Conservation (phyloP, 2,888 invertebrate genomes). For the Calameuta idolon region DNA sequence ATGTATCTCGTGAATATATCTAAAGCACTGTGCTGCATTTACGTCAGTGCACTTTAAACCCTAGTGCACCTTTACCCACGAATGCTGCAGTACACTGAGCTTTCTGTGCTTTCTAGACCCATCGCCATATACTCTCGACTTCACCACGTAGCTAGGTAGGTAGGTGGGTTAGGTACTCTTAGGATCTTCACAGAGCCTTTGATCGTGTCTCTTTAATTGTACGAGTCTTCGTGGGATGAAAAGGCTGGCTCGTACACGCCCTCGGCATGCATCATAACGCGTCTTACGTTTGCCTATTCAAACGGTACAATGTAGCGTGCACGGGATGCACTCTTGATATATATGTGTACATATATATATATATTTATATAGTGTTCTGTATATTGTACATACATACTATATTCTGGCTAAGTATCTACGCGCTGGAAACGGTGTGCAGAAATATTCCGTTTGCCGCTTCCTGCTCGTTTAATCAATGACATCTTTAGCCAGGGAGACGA, state of each 20-base stretch:
- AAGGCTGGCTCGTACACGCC: conserved; percentile 36
- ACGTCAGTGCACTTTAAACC: background rate
- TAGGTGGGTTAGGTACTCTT: background rate
- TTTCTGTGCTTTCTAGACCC: background rate
- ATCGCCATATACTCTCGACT: background rate
- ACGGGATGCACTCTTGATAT: conserved; percentile 13
- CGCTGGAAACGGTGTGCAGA: background rate
- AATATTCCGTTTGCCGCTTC: conserved; percentile 35
- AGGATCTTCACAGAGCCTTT: background rate
- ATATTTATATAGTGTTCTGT: background rate
- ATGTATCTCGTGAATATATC: background rate
- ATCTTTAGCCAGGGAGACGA: conserved; percentile 43
- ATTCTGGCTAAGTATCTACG: background rate
- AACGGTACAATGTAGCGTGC: conserved; percentile 14
- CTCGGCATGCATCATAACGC: conserved; percentile 24
- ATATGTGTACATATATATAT: too few relatives aligned
- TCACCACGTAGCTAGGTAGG: background rate
- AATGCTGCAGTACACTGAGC: background rate
- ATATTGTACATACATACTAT: background rate
- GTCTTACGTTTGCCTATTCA: conserved; percentile 27
- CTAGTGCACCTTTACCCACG: background rate
- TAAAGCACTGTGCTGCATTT: background rate
- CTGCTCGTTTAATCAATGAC: conserved; percentile 56
- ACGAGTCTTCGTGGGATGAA: conserved; percentile 20
- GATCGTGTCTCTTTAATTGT: background rate